These are phyloP conservation scores for Chaetops frenatus DNA, from an alignment of 2,113 vertebrate genomes.

Conservation along the genomic window DNA sequence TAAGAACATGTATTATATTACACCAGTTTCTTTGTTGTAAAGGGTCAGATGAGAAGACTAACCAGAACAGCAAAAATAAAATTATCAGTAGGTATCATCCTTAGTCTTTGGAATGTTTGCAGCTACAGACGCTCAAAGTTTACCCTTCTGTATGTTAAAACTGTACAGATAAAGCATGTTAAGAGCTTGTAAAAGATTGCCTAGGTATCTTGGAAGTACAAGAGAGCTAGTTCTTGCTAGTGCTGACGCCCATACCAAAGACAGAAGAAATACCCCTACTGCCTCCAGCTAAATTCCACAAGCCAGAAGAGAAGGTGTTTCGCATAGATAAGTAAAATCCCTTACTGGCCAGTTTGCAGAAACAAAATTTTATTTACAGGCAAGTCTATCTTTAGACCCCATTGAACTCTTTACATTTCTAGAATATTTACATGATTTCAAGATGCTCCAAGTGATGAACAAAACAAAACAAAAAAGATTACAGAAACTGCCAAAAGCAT, in stretches of 20 bases:
- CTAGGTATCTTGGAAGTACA: neutral
- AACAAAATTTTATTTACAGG: conserved; percentile 70
- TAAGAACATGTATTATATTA: neutral
- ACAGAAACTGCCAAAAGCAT: conserved; percentile 66
- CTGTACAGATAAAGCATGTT: neutral
- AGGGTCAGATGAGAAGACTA: neutral
- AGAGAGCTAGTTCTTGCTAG: neutral
- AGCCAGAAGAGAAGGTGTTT: conserved; percentile 47
- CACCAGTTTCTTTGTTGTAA: neutral
- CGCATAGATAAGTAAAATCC: neutral
- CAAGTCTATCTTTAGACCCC: conserved; percentile 63
- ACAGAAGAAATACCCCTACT: neutral
- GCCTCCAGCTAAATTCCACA: neutral
- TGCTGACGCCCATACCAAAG: neutral
- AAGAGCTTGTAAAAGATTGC: neutral
- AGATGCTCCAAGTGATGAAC: conserved; percentile 54
- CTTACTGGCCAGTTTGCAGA: conserved; percentile 62
- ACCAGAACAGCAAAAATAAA: neutral
- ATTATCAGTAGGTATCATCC: neutral
- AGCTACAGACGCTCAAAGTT: neutral
- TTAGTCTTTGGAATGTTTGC: neutral
- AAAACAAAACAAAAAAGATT: conserved; percentile 7
- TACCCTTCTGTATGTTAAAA: neutral
- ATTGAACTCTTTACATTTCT: conserved; percentile 70
- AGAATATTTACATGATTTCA: conserved; percentile 71